Base-by-base conservation (phyloP, 2,113 vertebrate genomes). In the Herpailurus yagouaroundi region DNA sequence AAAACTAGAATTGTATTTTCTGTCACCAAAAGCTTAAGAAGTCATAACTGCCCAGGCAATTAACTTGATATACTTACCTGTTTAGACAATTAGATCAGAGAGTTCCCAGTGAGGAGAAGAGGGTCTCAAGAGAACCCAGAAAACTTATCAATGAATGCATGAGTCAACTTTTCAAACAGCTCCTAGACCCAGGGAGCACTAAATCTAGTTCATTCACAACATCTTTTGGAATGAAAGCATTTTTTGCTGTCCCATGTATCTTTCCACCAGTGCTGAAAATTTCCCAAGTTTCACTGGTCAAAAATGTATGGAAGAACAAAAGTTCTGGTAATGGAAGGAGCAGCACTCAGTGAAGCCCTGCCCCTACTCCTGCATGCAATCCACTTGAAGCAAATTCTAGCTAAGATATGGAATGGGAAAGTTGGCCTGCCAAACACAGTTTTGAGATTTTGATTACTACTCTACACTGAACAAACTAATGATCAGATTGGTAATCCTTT, bases 1-100 rank as follows among this genome's bases (percentile, higher is more conserved):
- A 95, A 96, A 79, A 68, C 55, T 25, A n/a, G 2, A 89, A 95
- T 19, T 81, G 10, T 48, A 79, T 77, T 92, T 92, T 81, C 29
- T 93, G 16, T 31, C n/a, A 88, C n/a, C 15, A 4, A 88, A 88
- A 73, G 3, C 48, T 41, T 76, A 31, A 91, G 23, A 96, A 80
- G 41, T 57, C 18, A 33, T 52, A 76, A 64, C 12, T 45, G 14
- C 45, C 16, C 27, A 82, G 16, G 1, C 10, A 21, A 50, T 57
- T 57, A 57, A 36, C 31, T 76, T 50, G 36, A 29, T 12, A 77
- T 4, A 16, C 16, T 73, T 29, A 31, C 36, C 23, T 18, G 13
- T 80, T 63, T 89, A 50, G 23, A 81, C 5, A 89, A 94, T 83
- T 50, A 88, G 55, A 92, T 83, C n/a, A 83, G 57, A 57, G 33